Base-by-base conservation (phyloP, 2,113 vertebrate genomes). In the Cygnus buccinator region DNA sequence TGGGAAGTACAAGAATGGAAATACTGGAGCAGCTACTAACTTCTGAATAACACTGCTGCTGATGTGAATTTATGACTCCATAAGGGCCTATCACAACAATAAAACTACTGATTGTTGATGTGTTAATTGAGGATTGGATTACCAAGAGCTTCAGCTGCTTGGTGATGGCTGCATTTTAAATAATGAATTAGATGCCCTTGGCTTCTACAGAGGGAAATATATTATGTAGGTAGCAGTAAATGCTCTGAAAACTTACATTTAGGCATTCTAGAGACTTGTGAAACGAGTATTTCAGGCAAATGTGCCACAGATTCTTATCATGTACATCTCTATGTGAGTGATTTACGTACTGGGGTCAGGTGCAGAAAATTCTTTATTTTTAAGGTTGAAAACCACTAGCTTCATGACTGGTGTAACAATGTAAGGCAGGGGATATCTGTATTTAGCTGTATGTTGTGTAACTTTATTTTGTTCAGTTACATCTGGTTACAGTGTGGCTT, bases 141-240 rank as follows among this genome's bases (percentile, higher is more conserved):
- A 91, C 55, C 52, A 84, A 43, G 13, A 94, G n/a, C 76, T 84
- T 89, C 76, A 93, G 25, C 50, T 89, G n/a, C 43, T 94, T 92
- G 35, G 15, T 84, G 86, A 82, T 71, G 80, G 61, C 46, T 81
- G 15, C 62, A 65, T 89, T 92, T 92, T 72, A 76, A 94, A 71
- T 89, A 87, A 25, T 78, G 46, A 75, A 52, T 81, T 67, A 59
- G 31, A 74, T 78, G 48, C 3, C 80, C 55, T 90, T 0, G 2
- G 11, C 68, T 93, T 87, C 63, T 89, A 46, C 15, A 57, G 58
- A 68, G 61, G 14, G 31, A 84, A 65, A 46, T 87, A 31, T 6
- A 4, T 85, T 79, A 57, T 41, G 43, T 0, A 73, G 20, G 7
- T 46, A 88, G 79, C 41, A 67, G 6, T 62, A 86, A 66, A 66